Conservation (phyloP, 2,797 vertebrate species). For the Coilia nasus region DNA sequence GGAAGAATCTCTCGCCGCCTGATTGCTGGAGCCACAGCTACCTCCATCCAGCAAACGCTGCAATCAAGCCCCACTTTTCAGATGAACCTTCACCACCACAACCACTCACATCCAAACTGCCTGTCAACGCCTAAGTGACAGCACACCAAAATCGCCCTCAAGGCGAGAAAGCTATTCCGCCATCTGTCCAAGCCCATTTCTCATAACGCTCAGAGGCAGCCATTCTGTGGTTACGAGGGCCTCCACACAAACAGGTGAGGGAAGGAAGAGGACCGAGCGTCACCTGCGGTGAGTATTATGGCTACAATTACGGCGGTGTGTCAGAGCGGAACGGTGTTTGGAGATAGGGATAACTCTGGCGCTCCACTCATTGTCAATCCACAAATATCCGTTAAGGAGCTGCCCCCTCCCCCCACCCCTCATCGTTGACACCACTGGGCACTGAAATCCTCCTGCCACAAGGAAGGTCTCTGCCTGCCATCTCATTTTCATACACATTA, state of each 20-base stretch:
- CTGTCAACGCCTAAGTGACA: neutral
- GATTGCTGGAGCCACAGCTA: constrained; percentile 7
- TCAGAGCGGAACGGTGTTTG: neutral
- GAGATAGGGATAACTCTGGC: neutral
- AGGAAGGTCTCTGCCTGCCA: neutral
- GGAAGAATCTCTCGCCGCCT: neutral
- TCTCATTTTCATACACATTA: neutral
- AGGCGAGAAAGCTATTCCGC: neutral
- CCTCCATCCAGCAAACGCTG: neutral
- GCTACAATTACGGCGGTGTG: neutral
- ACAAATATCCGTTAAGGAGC: neutral
- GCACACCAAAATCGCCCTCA: neutral
- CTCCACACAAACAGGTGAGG: neutral
- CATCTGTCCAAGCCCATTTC: neutral
- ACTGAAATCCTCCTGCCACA: neutral
- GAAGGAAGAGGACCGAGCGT: neutral
- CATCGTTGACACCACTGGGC: neutral
- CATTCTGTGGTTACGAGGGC: neutral
- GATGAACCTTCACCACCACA: neutral
- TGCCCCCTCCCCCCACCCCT: neutral
- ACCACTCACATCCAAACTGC: neutral
- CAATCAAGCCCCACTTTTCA: neutral
- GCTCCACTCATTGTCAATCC: neutral
- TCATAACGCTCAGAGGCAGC: neutral
- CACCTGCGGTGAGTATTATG: neutral